Base-by-base conservation (phyloP, 1,140 invertebrate species). In the Drosophila watanabei region DNA sequence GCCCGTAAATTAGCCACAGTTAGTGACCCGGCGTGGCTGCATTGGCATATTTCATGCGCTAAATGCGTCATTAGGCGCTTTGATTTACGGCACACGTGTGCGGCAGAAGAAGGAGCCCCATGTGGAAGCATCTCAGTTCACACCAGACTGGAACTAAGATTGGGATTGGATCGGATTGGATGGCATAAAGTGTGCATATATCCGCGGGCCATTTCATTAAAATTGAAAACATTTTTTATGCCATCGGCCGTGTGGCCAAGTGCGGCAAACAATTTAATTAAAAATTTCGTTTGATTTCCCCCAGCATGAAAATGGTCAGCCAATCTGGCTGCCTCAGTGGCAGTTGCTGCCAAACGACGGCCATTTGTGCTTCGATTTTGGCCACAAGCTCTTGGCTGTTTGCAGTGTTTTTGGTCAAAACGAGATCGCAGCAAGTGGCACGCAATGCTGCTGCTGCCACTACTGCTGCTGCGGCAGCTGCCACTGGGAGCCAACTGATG, bases 1-100 rank as follows among this genome's bases (percentile, higher is more conserved):
- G 76, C 75, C 82, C 80, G 86, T 90, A 90, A 90, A 90, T 90
- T 90, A 90, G 88, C 72, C 61, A 70, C 86, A 77, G 82, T 91
- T 90, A 87, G 82, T 90, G 86, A 90, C 86, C 86, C 87, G 87
- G 75, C 65, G 71, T 79, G 82, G 82, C 69, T 80, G 68, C 78
- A 90, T 90, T 90, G 86, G 86, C 86, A 90, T 90, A 90, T 90
- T 90, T 90, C 79, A 90, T 86, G 72, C 72, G 86, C 87, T 90
- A 90, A 90, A 90, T 90, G 86, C 86, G 90, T 90, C 87, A 90
- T 90, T 90, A 90, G 82, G 49, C 75, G 75, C 65, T 75, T 90
- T 90, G 86, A 90, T 90, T 82, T 90, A 91, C 72, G 63, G 52
- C 71, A 64, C 81, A 89, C 79, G 81, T 89, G 85, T 79, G 63